Evolutionary conservation across 2,797 vertebrate genomes (phyloP).

Genomic region (Oceanodroma leucorhoa): DNA sequence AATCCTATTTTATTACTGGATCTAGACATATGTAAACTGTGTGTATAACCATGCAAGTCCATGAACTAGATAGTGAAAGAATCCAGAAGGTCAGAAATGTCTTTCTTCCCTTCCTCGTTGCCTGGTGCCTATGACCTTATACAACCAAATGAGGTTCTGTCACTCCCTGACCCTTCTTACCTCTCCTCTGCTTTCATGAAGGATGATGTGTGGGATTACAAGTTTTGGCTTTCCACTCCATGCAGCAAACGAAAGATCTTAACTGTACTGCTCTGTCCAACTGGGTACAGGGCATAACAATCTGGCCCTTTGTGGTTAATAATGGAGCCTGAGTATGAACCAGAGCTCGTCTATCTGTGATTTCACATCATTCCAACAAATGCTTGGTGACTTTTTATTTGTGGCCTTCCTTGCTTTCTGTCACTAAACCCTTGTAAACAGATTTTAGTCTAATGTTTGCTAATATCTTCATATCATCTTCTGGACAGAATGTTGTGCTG

Average conservation of each 20-base stretch:
- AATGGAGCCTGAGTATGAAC: background rate
- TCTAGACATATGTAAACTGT: background rate
- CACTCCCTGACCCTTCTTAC: background rate
- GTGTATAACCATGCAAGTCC: background rate
- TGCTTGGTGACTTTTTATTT: background rate
- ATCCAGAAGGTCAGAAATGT: background rate
- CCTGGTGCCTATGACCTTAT: background rate
- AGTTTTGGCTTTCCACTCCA: background rate
- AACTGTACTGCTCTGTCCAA: background rate
- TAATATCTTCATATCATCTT: conserved; percentile 17
- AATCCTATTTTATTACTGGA: background rate
- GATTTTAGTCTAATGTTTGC: background rate
- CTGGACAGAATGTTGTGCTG: background rate
- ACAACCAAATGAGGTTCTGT: background rate
- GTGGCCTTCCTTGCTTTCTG: conserved; percentile 3
- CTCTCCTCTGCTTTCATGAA: background rate
- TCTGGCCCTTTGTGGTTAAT: background rate
- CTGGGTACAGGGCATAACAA: background rate
- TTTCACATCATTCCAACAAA: background rate
- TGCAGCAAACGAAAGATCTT: background rate
- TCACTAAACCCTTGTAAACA: conserved; percentile 4
- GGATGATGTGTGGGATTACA: background rate
- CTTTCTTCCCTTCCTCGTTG: background rate
- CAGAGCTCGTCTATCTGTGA: background rate
- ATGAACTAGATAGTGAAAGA: background rate